phyloP scores from a whole-genome alignment of 2,113 vertebrate species.

The Barbus barbus region DNA sequence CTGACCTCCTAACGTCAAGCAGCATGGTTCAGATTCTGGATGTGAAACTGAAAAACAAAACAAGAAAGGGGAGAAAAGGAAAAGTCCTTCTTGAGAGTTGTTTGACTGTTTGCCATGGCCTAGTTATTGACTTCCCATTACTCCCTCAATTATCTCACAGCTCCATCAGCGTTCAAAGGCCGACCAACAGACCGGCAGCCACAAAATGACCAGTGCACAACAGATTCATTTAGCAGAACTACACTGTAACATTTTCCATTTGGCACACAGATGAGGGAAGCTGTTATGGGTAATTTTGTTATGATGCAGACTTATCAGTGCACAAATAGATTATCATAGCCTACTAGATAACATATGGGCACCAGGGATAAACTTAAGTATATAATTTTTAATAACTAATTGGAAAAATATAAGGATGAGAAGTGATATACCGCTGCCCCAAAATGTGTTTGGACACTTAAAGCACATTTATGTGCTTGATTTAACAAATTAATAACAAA shows the following conservation, averaged over 20 bases:
- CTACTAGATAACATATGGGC: neutral
- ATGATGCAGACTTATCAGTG: neutral
- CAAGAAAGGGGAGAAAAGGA: conserved; percentile 14
- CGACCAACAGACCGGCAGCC: conserved; percentile 38
- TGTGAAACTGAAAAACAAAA: conserved; percentile 18
- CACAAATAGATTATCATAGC: neutral
- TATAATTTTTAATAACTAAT: neutral
- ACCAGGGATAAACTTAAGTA: too few species aligned
- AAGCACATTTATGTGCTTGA: too few species aligned
- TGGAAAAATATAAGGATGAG: neutral
- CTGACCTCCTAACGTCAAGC: conserved; percentile 25
- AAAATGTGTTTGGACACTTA: too few species aligned
- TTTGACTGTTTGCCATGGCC: conserved; percentile 43
- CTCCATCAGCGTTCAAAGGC: conserved; percentile 48
- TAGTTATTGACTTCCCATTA: conserved; percentile 56
- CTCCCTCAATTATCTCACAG: conserved; percentile 49
- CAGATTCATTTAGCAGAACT: too few species aligned
- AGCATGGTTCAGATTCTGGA: conserved; percentile 1
- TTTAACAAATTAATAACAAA: too few species aligned
- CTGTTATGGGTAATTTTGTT: neutral
- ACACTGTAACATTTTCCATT: neutral
- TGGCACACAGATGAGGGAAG: neutral
- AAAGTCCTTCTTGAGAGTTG: conserved; percentile 13
- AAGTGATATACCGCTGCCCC: too few species aligned
- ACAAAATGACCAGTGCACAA: conserved; percentile 50